Percentiles rank a stretch among this genome's conserved stretches.
Evolutionary conservation across 2,797 vertebrate species (phyloP).

Genomic region (Sandelia bainsii): DNA sequence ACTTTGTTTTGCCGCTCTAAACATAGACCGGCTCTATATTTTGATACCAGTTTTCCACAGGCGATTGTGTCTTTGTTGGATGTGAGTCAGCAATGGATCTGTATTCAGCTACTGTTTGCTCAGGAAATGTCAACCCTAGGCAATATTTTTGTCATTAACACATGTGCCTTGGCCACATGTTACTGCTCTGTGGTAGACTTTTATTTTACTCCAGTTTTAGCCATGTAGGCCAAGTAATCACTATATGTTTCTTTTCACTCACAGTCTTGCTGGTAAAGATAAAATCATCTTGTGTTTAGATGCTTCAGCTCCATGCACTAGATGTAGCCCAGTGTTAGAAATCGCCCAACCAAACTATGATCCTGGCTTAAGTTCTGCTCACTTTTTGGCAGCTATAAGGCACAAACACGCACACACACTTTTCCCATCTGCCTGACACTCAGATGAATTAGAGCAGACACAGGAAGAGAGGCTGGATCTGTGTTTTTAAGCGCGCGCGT

Average conservation of each 20-base stretch:
- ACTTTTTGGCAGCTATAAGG: constrained; percentile 38
- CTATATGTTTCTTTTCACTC: neutral
- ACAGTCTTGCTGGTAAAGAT: neutral
- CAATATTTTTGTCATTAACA: constrained; percentile 32
- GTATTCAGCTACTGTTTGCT: constrained; percentile 50
- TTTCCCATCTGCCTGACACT: constrained; percentile 53
- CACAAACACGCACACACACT: constrained; percentile 21
- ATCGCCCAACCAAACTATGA: constrained; percentile 31
- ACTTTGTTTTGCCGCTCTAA: constrained; percentile 69
- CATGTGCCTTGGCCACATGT: constrained; percentile 8
- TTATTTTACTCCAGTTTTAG: neutral
- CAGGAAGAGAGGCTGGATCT: constrained; percentile 29
- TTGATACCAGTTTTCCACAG: constrained; percentile 47
- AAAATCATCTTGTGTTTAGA: constrained; percentile 1
- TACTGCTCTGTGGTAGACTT: neutral
- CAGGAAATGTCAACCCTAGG: constrained; percentile 42
- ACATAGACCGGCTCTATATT: constrained; percentile 62
- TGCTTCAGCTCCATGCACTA: neutral
- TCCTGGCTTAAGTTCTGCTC: constrained; percentile 41
- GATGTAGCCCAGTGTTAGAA: constrained; percentile 1
- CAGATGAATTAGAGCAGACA: constrained; percentile 71
- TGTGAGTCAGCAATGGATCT: constrained; percentile 52
- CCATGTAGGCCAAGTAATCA: neutral
- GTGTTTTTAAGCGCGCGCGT: constrained; percentile 7
- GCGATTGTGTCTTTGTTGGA: constrained; percentile 59